Evolutionary conservation across 2,888 invertebrate genomes (phyloP), one percentile per base, ranked within the genome.

Genomic region (Drosophila falleni): DNA sequence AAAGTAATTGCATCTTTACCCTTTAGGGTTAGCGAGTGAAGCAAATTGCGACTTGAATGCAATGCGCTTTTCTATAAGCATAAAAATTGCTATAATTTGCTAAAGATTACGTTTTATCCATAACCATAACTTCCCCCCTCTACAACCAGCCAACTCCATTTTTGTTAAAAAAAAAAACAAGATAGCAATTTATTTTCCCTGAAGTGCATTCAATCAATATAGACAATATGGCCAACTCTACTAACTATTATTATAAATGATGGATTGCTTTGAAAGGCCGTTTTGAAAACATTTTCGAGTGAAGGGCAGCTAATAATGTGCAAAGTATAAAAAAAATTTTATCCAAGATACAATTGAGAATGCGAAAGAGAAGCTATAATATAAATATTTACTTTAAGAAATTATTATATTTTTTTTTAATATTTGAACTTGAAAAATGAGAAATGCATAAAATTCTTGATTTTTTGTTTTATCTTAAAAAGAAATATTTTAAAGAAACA

Each of bases 21-120:
- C 91, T 90, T 90, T 89, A 89, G 91, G 91, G 89, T 90, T 90
- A 90, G 74, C 82, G 75, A 89, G 76, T 86, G 80, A 35, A 89
- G 84, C 83, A 87, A 87, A 89, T 87, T 87, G 87, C 81, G 47
- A 78, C 56, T 41, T 78, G 73, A 77, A 74, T 78, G 83, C 73
- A 69, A 67, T 79, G 71, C 73, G 73, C 75, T 88, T 85, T 81
- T 80, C 83, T 80, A 75, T 74, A 85, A 89, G 86, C 87, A 87
- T 84, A 87, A 87, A 91, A 91, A 91, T 91, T 91, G 87, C 91
- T 90, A 90, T 90, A 91, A 91, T 91, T 91, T 91, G 78, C 81
- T 80, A 70, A 73, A 85, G 87, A 89, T 90, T 90, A 80, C 79
- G 73, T 81, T 88, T 86, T 87, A 84, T 89, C 80, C 88, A 84